Evolutionary conservation across 92 coral and sea anemone species (phyloP).

Genomic region (Umimayanthus chanpuru): DNA sequence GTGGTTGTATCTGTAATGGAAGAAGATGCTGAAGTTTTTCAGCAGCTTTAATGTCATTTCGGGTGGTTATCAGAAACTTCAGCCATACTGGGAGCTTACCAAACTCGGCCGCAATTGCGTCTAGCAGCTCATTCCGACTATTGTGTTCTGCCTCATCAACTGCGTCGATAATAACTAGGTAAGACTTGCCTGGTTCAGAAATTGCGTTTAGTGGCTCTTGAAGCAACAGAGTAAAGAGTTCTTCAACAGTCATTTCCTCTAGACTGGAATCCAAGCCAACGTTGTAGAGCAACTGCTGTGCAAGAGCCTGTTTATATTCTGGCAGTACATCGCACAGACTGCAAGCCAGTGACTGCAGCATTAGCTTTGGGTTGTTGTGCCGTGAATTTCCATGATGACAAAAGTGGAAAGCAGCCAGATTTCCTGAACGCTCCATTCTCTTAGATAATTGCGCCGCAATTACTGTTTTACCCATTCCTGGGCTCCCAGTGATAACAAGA

Average conservation of each 20-base stretch:
- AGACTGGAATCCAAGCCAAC: neutral
- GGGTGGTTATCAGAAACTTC: conserved; percentile 59
- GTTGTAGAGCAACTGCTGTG: conserved; percentile 37
- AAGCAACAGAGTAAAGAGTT: conserved; percentile 55
- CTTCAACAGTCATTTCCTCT: conserved; percentile 47
- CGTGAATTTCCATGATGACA: conserved; percentile 56
- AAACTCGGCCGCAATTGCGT: conserved; percentile 47
- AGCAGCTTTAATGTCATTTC: conserved; percentile 47
- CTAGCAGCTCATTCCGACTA: conserved; percentile 50
- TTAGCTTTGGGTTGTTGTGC: conserved; percentile 54
- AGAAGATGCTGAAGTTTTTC: conserved; percentile 36
- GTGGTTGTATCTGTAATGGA: conserved; percentile 49
- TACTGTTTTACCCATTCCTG: conserved; percentile 74
- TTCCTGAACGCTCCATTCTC: conserved; percentile 31
- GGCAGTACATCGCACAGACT: conserved; percentile 52
- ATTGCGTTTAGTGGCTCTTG: conserved; percentile 59
- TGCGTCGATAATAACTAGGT: conserved; percentile 59
- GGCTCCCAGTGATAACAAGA: conserved; percentile 48
- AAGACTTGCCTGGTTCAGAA: conserved; percentile 47
- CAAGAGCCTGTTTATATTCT: conserved; percentile 52
- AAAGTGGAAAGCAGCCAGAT: conserved; percentile 60
- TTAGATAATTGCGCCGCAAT: conserved; percentile 57
- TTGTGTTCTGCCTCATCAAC: conserved; percentile 63
- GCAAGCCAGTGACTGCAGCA: conserved; percentile 65
- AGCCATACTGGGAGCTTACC: conserved; percentile 62